Evolutionary conservation across 2,797 vertebrate genomes (phyloP).

Genomic region (Myiotriccus ornatus): DNA sequence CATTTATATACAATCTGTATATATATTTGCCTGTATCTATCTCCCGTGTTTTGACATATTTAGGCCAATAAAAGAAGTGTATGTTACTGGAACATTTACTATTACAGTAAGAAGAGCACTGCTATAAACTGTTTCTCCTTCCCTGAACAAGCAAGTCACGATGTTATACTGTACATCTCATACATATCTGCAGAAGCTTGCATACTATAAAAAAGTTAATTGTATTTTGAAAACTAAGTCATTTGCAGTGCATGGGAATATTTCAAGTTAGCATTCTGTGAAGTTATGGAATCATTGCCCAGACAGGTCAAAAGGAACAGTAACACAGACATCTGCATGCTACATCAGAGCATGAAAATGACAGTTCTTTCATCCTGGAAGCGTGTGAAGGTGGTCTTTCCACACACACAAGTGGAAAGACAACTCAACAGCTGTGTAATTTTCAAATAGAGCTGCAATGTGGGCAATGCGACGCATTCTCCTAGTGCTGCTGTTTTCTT

Average conservation of each 20-base stretch:
- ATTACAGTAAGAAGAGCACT: not conserved
- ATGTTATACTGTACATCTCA: conserved; percentile 2
- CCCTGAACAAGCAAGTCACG: conserved; percentile 64
- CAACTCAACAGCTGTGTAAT: not conserved
- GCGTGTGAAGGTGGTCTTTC: not conserved
- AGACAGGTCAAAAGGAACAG: conserved; percentile 38
- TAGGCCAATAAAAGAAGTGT: conserved; percentile 45
- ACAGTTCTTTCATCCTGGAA: not conserved
- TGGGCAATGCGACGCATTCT: not conserved
- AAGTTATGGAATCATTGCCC: conserved; percentile 8
- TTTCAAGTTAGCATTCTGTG: conserved; percentile 46
- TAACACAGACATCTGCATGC: conserved; percentile 47
- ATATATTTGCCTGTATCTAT: not conserved
- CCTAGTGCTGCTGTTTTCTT: not conserved
- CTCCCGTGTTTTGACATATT: conserved; percentile 54
- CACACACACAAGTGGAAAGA: conserved; percentile 18
- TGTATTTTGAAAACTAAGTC: conserved; percentile 41
- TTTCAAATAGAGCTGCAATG: conserved; percentile 15
- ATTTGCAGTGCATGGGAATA: conserved; percentile 8
- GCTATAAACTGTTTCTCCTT: conserved; percentile 42
- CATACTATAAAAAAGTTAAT: conserved; percentile 48
- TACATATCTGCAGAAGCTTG: conserved; percentile 56
- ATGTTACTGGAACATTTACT: conserved; percentile 15
- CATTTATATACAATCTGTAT: conserved; percentile 38
- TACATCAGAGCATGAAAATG: conserved; percentile 44